Evolutionary conservation across 2,888 invertebrate species (phyloP).

Genomic region (Argyra leucocephala): DNA sequence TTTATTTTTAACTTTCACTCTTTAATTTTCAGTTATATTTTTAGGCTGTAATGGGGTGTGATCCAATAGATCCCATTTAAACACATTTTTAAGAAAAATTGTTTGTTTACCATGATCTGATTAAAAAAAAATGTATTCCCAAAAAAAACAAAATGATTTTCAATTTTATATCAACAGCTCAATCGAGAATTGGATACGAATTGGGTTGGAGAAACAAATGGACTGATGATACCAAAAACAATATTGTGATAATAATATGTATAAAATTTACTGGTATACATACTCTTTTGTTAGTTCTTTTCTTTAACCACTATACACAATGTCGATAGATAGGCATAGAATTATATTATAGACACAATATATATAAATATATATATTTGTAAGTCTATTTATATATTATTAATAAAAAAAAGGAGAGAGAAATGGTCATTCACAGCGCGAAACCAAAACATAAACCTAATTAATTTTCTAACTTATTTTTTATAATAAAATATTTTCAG

Average conservation of each 20-base stretch:
- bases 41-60: neutral
- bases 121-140: neutral
- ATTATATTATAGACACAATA: no score
- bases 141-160: neutral
- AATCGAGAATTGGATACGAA: no score
- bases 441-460: constrained; percentile 3
- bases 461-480: neutral
- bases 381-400: no score
- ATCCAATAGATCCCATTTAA: neutral
- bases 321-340: no score
- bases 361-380: no score
- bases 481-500: neutral
- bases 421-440: constrained; percentile 6
- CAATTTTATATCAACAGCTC: neutral
- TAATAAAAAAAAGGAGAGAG: neutral
- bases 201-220: no score
- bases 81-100: no score
- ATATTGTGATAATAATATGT: neutral
- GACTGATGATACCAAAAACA: no score
- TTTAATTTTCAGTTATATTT: neutral
- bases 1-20: neutral
- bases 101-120: neutral
- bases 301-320: no score
- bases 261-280: neutral
- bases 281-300: no score